These are phyloP conservation scores for Augochlora pura DNA, from an alignment of 1,140 invertebrate species.

Conservation along the genomic window DNA sequence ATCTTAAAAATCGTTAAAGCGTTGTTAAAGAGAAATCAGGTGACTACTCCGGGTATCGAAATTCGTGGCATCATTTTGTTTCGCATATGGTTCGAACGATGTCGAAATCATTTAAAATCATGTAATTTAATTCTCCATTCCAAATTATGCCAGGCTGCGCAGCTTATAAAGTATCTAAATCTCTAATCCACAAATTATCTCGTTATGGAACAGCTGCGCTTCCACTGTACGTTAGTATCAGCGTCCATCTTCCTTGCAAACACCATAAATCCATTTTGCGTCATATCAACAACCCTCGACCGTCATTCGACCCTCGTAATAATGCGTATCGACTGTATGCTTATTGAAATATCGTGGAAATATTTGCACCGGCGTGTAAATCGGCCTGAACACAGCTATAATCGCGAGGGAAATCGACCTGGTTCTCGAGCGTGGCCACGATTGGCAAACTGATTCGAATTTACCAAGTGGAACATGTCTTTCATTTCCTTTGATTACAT, in stretches of 20 bases:
- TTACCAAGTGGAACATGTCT: neutral
- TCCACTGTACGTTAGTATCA: slow-evolving; percentile 22
- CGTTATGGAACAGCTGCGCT: slow-evolving; percentile 13
- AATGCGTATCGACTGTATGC: slow-evolving; percentile 31
- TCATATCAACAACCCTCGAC: slow-evolving; percentile 33
- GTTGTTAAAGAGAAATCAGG: too few species aligned
- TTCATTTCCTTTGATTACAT: neutral
- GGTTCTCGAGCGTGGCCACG: slow-evolving; percentile 13
- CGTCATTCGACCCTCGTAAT: slow-evolving; percentile 15
- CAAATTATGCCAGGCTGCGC: neutral
- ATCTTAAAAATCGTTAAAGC: too few species aligned
- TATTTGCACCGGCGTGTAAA: slow-evolving; percentile 34
- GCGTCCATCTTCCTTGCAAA: slow-evolving; percentile 37
- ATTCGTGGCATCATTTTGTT: too few species aligned
- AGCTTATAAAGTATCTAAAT: slow-evolving; percentile 14
- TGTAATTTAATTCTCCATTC: neutral
- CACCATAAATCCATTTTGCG: slow-evolving; percentile 14
- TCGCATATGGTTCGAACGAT: too few species aligned
- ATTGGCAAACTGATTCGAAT: slow-evolving; percentile 7
- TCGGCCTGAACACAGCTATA: slow-evolving; percentile 6
- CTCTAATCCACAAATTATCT: neutral
- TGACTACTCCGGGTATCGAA: too few species aligned
- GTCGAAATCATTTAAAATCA: neutral
- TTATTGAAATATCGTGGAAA: slow-evolving; percentile 47
- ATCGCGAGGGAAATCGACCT: slow-evolving; percentile 32